Evolutionary conservation across 2,113 vertebrate genomes (phyloP).

Genomic region (Cygnus atratus): DNA sequence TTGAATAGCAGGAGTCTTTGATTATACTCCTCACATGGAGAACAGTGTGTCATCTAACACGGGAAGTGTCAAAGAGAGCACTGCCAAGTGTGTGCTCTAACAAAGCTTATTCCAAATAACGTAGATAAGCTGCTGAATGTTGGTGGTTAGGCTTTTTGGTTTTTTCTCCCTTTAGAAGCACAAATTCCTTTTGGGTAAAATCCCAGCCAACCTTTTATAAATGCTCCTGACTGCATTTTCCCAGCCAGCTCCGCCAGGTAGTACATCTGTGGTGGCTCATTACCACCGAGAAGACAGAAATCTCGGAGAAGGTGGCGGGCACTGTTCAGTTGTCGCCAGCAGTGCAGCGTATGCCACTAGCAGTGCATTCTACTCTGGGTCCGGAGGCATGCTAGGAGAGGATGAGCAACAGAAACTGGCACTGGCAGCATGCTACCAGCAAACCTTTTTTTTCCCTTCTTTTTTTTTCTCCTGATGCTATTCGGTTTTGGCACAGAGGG

Average conservation of each 20-base stretch:
- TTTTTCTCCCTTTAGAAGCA: background rate
- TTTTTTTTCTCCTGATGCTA: background rate
- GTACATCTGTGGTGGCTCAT: background rate
- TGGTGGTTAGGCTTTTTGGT: background rate
- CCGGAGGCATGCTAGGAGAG: background rate
- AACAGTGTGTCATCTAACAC: background rate
- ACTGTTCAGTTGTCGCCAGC: fast-evolving
- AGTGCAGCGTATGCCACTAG: background rate
- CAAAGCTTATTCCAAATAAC: background rate
- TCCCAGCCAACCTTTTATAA: background rate
- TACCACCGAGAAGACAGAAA: background rate
- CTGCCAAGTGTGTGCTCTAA: background rate
- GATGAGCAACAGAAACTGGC: background rate
- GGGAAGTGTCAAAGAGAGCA: background rate
- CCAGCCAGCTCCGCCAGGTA: background rate
- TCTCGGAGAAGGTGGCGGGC: background rate
- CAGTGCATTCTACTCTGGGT: background rate
- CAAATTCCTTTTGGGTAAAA: background rate
- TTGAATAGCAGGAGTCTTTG: background rate
- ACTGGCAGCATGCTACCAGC: background rate
- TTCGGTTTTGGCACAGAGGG: background rate
- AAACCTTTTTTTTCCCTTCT: background rate
- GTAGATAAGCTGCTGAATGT: background rate
- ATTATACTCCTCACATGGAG: background rate
- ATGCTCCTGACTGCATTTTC: background rate